phyloP scores from a whole-genome alignment of 53 echinoderm and acorn worm species.

The Zoroaster sp. region DNA sequence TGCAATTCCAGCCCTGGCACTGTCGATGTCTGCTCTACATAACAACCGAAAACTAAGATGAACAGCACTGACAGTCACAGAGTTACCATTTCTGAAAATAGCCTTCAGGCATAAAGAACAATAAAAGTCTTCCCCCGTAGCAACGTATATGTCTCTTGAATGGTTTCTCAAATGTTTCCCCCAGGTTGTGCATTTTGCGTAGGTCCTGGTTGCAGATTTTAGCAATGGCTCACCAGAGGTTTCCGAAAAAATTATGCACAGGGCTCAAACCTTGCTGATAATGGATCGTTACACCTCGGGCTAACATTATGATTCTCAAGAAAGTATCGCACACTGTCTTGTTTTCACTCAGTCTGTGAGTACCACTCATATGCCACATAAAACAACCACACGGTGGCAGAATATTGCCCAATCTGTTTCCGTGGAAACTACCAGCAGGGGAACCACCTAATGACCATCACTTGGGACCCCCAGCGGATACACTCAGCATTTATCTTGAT shows the following conservation, averaged over 20 bases:
- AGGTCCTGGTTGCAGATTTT: neutral
- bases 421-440: slow-evolving; percentile 10
- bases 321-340: neutral
- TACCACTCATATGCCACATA: neutral
- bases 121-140: neutral
- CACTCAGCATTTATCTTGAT: slow-evolving; percentile 3
- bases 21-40: neutral
- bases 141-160: neutral
- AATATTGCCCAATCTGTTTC: neutral
- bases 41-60: neutral
- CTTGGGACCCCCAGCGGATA: neutral
- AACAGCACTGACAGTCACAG: neutral
- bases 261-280: neutral
- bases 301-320: neutral
- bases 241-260: neutral
- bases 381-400: neutral
- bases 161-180: neutral
- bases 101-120: neutral
- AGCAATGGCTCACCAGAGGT: neutral
- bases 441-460: slow-evolving; percentile 7
- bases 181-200: neutral
- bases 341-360: neutral
- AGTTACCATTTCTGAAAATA: neutral
- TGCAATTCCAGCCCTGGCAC: too few relatives aligned
- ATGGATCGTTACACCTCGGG: neutral